Conservation (phyloP, 2,113 vertebrate species). For the Zosterops borbonicus region DNA sequence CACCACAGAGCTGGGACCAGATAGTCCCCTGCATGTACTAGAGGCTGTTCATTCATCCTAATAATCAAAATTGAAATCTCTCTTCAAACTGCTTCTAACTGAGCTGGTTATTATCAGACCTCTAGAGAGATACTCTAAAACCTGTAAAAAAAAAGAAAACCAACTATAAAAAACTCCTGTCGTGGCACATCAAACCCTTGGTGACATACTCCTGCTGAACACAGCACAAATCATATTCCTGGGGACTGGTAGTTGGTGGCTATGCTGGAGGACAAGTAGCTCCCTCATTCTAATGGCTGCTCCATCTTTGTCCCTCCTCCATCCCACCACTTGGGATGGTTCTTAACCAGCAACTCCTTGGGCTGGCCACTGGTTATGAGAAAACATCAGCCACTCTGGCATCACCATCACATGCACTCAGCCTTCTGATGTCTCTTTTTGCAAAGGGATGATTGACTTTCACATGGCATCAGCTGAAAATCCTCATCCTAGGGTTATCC, state of each 20-base stretch:
- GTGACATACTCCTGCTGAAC: background rate
- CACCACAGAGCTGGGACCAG: background rate
- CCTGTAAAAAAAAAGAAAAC: background rate
- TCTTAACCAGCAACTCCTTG: background rate
- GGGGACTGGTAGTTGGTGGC: background rate
- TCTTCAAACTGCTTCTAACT: background rate
- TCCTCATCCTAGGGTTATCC: background rate
- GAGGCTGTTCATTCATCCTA: background rate
- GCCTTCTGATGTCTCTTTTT: background rate
- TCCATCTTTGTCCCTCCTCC: background rate
- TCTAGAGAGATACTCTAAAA: background rate
- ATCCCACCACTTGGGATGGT: background rate
- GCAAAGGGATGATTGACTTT: background rate
- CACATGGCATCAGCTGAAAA: background rate
- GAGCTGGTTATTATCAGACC: background rate
- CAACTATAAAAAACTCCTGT: background rate
- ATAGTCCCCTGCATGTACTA: background rate
- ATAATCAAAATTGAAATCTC: background rate
- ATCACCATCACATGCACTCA: background rate
- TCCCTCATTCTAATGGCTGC: background rate
- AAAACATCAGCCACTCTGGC: background rate
- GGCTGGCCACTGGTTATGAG: background rate
- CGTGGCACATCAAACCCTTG: background rate
- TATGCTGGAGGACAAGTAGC: background rate
- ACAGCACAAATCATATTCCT: background rate